Base-by-base conservation (phyloP, 1,140 invertebrate species). In the Dysdera silvatica region DNA sequence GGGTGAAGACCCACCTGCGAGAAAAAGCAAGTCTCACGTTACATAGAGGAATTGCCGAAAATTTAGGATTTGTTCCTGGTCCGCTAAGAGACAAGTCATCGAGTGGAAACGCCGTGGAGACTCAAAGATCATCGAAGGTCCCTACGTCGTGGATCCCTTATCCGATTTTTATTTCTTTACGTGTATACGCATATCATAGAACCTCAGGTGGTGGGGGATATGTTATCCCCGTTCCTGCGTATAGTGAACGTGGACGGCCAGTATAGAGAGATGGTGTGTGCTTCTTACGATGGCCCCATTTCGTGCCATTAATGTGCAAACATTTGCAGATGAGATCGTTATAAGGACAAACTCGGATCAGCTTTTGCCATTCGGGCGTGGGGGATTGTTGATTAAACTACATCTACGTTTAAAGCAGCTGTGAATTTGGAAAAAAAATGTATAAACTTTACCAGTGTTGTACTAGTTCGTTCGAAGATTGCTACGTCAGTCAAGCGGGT, bases 281-380 rank as follows among this genome's bases (percentile, higher is more conserved):
- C 6, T 8, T 12, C 31, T 43, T 61, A 41, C 32, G 40, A 29
- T 29, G 43, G 48, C 58, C 58, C 10, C 35, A 31, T 24, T 52
- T 41, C 14, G 18, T 51, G 16, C 48, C 58, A 8, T 7, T 52
- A 2, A 33, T 45, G 2, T 14, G 33, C 8, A 32, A 51, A 20
- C 18, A 12, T 18, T 61, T 52, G 31, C 47, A 53, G 53, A 61
- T 14, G 7, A 52, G 32, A 52, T 43, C 31, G 37, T 52, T 31
- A 4, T 53, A 0, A 6, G 47, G 18, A 3, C 43, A 5, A 18
- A 61, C 24, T 31, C 58, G 12, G 58, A 48, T 10, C 28, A 41
- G 29, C 47, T 52, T 2, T 47, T 61, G 2, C 48, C 47, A 3
- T 61, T 61, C 37, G 35, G 43, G 48, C 51, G 49, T 41, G 35